These are phyloP conservation scores for Spisula solida DNA, from an alignment of 2,888 invertebrate genomes.

Conservation along the genomic window DNA sequence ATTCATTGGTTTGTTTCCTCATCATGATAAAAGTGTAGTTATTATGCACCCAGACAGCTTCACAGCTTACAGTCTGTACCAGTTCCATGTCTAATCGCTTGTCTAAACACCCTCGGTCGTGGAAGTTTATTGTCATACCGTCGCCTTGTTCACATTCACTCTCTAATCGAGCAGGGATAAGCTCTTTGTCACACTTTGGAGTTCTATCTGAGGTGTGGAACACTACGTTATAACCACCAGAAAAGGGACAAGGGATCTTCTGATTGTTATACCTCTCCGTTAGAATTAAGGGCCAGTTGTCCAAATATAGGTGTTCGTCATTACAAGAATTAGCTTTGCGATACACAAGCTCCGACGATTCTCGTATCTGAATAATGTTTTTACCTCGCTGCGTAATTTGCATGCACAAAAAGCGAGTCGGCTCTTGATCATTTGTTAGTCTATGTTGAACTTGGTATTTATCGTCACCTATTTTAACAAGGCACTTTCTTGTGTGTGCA, in stretches of 20 bases:
- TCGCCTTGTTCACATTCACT: conserved; percentile 83
- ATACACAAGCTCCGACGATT: conserved; percentile 64
- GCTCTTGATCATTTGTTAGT: conserved; percentile 50
- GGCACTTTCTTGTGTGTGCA: conserved; percentile 68
- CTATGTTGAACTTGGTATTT: conserved; percentile 77
- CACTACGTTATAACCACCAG: conserved; percentile 73
- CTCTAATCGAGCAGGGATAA: conserved; percentile 78
- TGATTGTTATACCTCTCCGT: conserved; percentile 72
- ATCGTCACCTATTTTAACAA: conserved; percentile 71
- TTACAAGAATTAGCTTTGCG: conserved; percentile 73
- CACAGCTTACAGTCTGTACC: conserved; percentile 74
- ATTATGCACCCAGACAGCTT: conserved; percentile 78
- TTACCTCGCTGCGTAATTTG: conserved; percentile 80
- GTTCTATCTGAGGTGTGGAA: conserved; percentile 60
- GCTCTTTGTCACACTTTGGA: conserved; percentile 65
- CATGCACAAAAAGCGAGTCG: conserved; percentile 76
- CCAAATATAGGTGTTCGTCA: conserved; percentile 77
- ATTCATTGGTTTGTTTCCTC: conserved; percentile 58
- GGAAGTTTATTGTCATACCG: conserved; percentile 81
- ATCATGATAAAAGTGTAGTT: conserved; percentile 78
- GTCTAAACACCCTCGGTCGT: conserved; percentile 74
- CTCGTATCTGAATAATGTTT: conserved; percentile 81
- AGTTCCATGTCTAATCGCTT: conserved; percentile 65
- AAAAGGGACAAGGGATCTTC: conserved; percentile 72
- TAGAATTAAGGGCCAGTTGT: conserved; percentile 81